These are phyloP conservation scores for Platysternon megacephalum DNA, from an alignment of 2,113 vertebrate genomes.

Conservation along the genomic window DNA sequence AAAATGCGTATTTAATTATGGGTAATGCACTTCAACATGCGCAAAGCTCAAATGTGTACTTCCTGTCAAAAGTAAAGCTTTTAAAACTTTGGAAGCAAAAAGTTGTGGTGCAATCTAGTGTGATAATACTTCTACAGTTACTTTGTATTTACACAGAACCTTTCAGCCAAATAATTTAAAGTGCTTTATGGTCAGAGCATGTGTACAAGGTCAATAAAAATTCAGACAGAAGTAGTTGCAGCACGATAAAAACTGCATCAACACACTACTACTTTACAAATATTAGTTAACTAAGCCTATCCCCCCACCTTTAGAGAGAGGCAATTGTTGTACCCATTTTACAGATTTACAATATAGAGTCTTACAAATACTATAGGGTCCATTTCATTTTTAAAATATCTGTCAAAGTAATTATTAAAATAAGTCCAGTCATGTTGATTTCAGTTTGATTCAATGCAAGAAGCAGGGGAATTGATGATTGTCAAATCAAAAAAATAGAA, in stretches of 20 bases:
- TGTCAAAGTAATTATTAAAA: background rate
- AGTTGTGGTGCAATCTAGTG: background rate
- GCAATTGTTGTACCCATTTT: background rate
- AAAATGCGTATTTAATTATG: background rate
- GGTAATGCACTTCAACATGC: background rate
- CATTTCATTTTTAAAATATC: background rate
- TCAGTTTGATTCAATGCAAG: background rate
- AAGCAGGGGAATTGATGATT: background rate
- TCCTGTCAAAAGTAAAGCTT: background rate
- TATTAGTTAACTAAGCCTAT: background rate
- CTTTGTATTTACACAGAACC: fast-evolving
- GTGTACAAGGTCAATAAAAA: background rate
- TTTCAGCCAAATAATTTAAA: background rate
- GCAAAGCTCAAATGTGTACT: background rate
- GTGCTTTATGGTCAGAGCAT: background rate
- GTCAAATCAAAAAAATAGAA: background rate
- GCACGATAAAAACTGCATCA: background rate
- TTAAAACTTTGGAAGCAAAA: background rate
- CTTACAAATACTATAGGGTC: fast-evolving
- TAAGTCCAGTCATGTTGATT: background rate
- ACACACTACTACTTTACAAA: background rate
- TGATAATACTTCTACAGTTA: fast-evolving
- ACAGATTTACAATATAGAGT: background rate
- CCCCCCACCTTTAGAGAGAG: background rate
- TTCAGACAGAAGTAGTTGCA: too few species aligned